phyloP scores from a whole-genome alignment of 2,888 invertebrate genomes.

The Acanthosepion lycidas region DNA sequence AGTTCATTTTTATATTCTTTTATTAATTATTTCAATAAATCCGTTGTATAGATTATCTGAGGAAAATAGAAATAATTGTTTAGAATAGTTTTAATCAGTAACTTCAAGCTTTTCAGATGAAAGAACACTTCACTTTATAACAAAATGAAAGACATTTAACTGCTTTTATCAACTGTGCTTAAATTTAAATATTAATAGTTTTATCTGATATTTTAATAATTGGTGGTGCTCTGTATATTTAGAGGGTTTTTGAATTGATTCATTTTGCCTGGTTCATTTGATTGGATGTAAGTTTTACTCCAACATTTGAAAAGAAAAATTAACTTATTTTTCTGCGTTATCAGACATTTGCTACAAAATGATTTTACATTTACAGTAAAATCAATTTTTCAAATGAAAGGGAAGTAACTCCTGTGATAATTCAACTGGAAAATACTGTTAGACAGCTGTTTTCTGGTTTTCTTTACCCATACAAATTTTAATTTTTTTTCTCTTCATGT shows the following conservation, averaged over 20 bases:
- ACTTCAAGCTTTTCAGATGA: too few species aligned
- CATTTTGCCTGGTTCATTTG: background rate
- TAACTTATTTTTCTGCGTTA: background rate
- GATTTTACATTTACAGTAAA: background rate
- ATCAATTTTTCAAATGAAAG: background rate
- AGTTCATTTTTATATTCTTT: too few species aligned
- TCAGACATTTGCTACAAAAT: background rate
- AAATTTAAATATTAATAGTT: background rate
- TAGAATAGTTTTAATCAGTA: too few species aligned
- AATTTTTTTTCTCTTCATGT: background rate
- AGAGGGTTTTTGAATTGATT: too few species aligned
- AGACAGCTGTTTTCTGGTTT: background rate
- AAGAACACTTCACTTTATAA: too few species aligned
- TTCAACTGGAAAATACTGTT: background rate
- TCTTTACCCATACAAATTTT: background rate
- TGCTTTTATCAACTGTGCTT: background rate
- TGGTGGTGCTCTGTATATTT: too few species aligned
- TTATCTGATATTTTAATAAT: too few species aligned
- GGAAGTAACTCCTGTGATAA: background rate
- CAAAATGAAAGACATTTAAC: too few species aligned
- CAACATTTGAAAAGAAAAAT: too few species aligned
- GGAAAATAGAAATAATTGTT: too few species aligned
- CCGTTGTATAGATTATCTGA: too few species aligned
- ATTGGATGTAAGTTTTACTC: background rate
- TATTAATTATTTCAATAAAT: too few species aligned